Percentiles rank a stretch among this genome's conserved stretches.
These are phyloP conservation scores for Neopelma chrysocephalum DNA, from an alignment of 2,797 vertebrate species.

Conservation along the genomic window DNA sequence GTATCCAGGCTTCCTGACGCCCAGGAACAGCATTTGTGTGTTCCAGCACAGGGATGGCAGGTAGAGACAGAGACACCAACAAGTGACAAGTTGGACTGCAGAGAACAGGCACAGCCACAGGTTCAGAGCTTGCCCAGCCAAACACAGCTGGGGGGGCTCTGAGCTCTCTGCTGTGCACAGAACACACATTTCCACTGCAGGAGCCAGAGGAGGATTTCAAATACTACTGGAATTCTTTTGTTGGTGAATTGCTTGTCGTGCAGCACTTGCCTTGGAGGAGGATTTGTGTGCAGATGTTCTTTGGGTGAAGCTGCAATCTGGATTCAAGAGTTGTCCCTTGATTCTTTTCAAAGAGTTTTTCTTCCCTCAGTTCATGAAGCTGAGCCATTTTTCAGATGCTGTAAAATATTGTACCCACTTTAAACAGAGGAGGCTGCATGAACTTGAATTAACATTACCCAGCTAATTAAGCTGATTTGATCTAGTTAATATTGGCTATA, in stretches of 20 bases:
- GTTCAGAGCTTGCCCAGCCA: not conserved
- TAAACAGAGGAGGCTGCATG: not conserved
- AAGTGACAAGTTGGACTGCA: not conserved
- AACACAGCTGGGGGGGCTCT: not conserved
- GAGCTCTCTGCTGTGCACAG: not conserved
- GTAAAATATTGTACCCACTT: not conserved
- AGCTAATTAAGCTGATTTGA: conserved; percentile 14
- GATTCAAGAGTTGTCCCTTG: not conserved
- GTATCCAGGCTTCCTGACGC: not conserved
- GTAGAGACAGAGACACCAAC: not conserved
- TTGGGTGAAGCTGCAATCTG: not conserved
- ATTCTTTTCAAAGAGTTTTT: not conserved
- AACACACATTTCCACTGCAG: not conserved
- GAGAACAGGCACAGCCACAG: not conserved
- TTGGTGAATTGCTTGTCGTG: not conserved
- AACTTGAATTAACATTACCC: conserved; percentile 7
- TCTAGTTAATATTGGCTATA: not conserved
- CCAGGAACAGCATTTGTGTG: not conserved
- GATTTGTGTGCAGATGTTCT: conserved; percentile 19
- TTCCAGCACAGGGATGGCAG: not conserved
- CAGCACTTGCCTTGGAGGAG: conserved; percentile 33
- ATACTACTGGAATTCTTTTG: not conserved
- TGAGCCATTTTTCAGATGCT: not conserved
- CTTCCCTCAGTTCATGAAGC: not conserved
- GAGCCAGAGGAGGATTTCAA: conserved; percentile 1